These are phyloP conservation scores for Sebastes matsubarae DNA, from an alignment of 2,797 vertebrate genomes.

Conservation along the genomic window DNA sequence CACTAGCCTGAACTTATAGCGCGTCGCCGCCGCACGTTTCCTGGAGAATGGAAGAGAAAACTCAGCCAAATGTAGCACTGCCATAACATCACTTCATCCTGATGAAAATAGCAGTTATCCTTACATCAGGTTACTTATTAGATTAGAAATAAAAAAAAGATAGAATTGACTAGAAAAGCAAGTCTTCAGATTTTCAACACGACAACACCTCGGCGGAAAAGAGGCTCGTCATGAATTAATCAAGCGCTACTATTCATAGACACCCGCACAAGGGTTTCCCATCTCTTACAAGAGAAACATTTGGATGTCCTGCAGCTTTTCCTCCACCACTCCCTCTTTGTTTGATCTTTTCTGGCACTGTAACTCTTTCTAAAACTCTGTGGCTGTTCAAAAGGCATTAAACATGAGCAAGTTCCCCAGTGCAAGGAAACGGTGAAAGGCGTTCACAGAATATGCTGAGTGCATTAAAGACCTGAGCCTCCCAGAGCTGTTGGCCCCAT, in stretches of 20 bases:
- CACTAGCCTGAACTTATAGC: too few relatives aligned
- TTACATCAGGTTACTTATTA: conserved; percentile 14
- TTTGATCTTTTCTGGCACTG: conserved; percentile 75
- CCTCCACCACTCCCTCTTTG: conserved; percentile 41
- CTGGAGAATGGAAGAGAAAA: too few relatives aligned
- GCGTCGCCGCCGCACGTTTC: too few relatives aligned
- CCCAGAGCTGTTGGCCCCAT: conserved; percentile 42
- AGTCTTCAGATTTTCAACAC: conserved; percentile 13
- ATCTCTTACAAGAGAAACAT: conserved; percentile 44
- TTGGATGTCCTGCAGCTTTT: conserved; percentile 75
- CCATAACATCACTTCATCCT: neutral
- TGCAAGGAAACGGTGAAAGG: conserved; percentile 56
- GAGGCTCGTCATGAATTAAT: conserved; percentile 68
- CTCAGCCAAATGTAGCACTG: too few relatives aligned
- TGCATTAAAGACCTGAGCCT: conserved; percentile 36
- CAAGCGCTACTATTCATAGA: conserved; percentile 57
- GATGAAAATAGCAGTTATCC: conserved; percentile 21
- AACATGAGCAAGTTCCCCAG: conserved; percentile 68
- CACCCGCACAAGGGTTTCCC: conserved; percentile 60
- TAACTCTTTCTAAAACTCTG: conserved; percentile 60
- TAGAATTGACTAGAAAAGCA: neutral
- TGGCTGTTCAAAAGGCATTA: conserved; percentile 76
- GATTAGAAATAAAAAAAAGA: neutral
- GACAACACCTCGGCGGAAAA: conserved; percentile 20
- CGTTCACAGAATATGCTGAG: conserved; percentile 50